A percentile compares a stretch with the other conserved stretches of the same genome.
These are phyloP conservation scores for Asobara japonica DNA, from an alignment of 1,140 invertebrate species.

Conservation along the genomic window DNA sequence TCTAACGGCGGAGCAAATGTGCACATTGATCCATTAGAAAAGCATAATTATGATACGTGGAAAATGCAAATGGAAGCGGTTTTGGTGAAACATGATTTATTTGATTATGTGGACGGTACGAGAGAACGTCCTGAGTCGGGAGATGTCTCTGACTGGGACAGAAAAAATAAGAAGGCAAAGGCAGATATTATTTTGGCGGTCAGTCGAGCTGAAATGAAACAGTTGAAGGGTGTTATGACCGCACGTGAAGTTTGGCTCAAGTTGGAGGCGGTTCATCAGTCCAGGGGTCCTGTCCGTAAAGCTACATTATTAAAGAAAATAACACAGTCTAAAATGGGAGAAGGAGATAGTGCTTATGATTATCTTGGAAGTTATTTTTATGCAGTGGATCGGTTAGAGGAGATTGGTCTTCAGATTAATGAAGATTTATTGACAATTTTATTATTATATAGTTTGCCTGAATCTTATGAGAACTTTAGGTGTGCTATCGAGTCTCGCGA, in stretches of 20 bases:
- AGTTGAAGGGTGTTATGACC: conserved; percentile 18
- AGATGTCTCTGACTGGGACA: conserved; percentile 10
- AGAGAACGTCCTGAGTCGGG: neutral
- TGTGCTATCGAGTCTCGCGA: conserved; percentile 35
- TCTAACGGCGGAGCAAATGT: neutral
- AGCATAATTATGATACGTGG: conserved; percentile 33
- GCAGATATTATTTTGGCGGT: conserved; percentile 32
- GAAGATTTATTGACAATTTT: neutral
- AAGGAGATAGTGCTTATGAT: conserved; percentile 7
- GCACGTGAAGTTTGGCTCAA: conserved; percentile 34
- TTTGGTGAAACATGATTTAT: conserved; percentile 27
- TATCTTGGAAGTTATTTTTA: neutral
- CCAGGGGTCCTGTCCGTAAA: conserved; percentile 34
- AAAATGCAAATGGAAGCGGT: conserved; percentile 29
- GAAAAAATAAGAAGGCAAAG: conserved; percentile 29
- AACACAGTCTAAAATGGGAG: conserved; percentile 5
- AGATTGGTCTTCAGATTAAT: neutral
- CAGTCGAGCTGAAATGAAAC: conserved; percentile 22
- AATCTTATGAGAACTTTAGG: conserved; percentile 30
- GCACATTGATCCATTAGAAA: conserved; percentile 7
- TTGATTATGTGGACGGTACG: conserved; percentile 22
- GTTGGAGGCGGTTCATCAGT: conserved; percentile 26
- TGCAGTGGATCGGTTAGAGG: neutral
- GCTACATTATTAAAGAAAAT: conserved; percentile 25
- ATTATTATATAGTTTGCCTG: neutral